These are phyloP conservation scores for Manis javanica DNA, from an alignment of 2,797 vertebrate genomes.

Conservation along the genomic window DNA sequence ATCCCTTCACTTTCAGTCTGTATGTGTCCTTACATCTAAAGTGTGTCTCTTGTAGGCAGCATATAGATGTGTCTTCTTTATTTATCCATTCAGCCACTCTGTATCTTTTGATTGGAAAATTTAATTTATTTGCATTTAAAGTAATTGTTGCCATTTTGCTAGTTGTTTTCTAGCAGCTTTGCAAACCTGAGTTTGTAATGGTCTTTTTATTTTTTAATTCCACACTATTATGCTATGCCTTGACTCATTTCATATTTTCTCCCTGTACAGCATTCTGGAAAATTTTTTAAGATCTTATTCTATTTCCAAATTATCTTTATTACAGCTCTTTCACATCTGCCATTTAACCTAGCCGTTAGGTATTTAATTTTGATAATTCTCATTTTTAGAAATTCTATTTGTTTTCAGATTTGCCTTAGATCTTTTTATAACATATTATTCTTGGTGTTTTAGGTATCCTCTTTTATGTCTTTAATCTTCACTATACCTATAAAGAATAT, in stretches of 20 bases:
- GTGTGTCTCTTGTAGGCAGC: background rate
- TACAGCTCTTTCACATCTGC: background rate
- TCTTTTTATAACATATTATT: background rate
- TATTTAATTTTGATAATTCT: slow-evolving; percentile 7
- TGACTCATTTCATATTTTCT: background rate
- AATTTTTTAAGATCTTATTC: background rate
- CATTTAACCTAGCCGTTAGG: background rate
- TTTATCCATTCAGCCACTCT: background rate
- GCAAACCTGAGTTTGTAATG: background rate
- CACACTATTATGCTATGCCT: background rate
- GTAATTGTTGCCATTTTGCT: too few relatives aligned
- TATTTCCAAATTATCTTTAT: too few relatives aligned
- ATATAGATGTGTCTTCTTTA: background rate
- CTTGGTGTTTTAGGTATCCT: background rate
- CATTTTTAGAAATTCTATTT: background rate
- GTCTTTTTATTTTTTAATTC: background rate
- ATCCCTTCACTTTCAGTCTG: background rate
- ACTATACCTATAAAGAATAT: background rate
- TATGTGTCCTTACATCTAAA: background rate
- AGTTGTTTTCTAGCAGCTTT: too few relatives aligned
- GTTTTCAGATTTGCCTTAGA: background rate
- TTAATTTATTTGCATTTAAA: background rate
- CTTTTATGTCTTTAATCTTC: background rate
- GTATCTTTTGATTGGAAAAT: background rate
- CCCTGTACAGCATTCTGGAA: background rate